A percentile compares a stretch with the other conserved stretches of the same genome.
Evolutionary conservation across 2,888 invertebrate species (phyloP).

Genomic region (Drosophila pegasa): DNA sequence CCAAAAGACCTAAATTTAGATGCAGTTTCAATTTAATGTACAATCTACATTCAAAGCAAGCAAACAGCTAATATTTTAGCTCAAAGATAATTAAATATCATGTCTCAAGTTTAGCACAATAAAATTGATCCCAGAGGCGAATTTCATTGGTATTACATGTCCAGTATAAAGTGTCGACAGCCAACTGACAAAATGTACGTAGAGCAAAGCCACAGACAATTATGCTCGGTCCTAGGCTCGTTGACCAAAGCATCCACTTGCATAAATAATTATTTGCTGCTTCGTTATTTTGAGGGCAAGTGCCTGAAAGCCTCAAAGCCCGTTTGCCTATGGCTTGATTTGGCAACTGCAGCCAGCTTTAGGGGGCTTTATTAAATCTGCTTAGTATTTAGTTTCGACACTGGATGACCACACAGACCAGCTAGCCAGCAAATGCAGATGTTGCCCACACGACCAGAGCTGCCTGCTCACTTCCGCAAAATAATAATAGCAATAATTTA

Average conservation of each 20-base stretch:
- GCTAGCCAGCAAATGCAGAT: conserved; percentile 55
- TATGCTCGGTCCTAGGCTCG: conserved; percentile 32
- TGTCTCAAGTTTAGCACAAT: conserved; percentile 12
- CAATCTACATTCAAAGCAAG: neutral
- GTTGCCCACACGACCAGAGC: conserved; percentile 19
- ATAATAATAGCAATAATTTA: conserved; percentile 71
- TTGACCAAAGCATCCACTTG: conserved; percentile 19
- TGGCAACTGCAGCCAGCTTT: conserved; percentile 3
- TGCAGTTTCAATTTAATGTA: no score
- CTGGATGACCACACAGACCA: conserved; percentile 62
- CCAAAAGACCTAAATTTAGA: no score
- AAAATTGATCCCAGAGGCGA: conserved; percentile 6
- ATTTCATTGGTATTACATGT: conserved; percentile 2
- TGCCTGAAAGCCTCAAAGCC: conserved; percentile 53
- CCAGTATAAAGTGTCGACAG: conserved; percentile 7
- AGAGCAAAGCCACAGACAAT: conserved; percentile 53
- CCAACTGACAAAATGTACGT: conserved; percentile 39
- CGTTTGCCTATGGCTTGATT: conserved; percentile 57
- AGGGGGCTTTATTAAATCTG: conserved; percentile 55
- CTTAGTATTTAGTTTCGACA: conserved; percentile 66
- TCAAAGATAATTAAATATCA: conserved; percentile 22
- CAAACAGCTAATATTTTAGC: neutral
- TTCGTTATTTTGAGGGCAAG: conserved; percentile 54
- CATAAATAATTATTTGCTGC: conserved; percentile 68
- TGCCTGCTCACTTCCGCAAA: neutral